These are phyloP conservation scores for Triops cancriformis DNA, from an alignment of 1,140 invertebrate species.

Conservation along the genomic window DNA sequence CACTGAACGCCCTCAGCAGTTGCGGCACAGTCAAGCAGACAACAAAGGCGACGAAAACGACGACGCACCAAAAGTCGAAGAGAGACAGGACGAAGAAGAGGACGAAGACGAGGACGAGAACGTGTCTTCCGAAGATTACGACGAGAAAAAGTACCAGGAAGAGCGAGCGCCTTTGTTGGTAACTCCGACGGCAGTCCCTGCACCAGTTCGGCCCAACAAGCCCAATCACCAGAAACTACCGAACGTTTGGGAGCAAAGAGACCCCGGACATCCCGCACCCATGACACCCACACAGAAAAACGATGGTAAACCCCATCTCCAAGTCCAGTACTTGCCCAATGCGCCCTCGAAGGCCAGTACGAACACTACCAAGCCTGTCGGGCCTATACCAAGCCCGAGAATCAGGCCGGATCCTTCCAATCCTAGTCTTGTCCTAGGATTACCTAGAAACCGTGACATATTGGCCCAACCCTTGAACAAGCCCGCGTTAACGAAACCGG, in stretches of 20 bases:
- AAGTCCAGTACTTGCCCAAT: not conserved
- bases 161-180: not conserved
- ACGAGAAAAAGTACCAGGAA: not conserved
- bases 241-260: not conserved
- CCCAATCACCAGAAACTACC: not conserved
- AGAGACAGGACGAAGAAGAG: not conserved
- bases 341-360: not conserved
- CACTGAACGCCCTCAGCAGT: not conserved
- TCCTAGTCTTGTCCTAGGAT: too few relatives aligned
- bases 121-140: not conserved
- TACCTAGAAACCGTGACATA: too few relatives aligned
- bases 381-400: too few relatives aligned
- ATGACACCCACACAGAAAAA: not conserved
- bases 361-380: too few relatives aligned
- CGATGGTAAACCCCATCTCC: not conserved
- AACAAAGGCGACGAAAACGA: too few relatives aligned
- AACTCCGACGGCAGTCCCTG: not conserved
- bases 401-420: too few relatives aligned
- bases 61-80: not conserved
- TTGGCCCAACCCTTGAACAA: too few relatives aligned
- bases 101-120: not conserved
- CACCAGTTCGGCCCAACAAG: not conserved
- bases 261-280: not conserved
- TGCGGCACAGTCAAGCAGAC: too few relatives aligned
- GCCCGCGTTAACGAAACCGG: too few relatives aligned